A percentile compares a stretch with the other conserved stretches of the same genome.
Conservation (phyloP, 2,888 invertebrate genomes). For the Melanchra persicariae region DNA sequence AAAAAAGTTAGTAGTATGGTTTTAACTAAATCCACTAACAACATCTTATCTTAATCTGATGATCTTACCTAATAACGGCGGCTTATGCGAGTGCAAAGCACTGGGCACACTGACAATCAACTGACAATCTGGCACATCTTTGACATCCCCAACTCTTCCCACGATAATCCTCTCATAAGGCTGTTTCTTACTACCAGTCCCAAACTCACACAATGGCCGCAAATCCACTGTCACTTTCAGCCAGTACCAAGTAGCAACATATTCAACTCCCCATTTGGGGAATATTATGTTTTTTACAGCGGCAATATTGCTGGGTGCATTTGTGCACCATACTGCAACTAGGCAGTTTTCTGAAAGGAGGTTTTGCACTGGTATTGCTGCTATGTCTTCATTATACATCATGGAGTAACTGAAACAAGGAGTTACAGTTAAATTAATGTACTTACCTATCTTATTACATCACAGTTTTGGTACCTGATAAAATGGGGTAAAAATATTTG, state of each 20-base stretch:
- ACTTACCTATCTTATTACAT: too few relatives aligned
- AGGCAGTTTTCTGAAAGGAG: slow-evolving; percentile 92
- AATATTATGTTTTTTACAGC: slow-evolving; percentile 94
- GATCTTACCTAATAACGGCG: slow-evolving; percentile 93
- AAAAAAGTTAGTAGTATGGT: too few relatives aligned
- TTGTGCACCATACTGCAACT: slow-evolving; percentile 98
- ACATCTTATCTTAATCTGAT: too few relatives aligned
- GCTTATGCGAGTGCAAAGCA: slow-evolving; percentile 98
- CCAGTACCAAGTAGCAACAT: slow-evolving; percentile 96
- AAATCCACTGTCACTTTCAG: slow-evolving; percentile 94
- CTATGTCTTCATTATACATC: slow-evolving; percentile 94
- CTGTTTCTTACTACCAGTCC: slow-evolving; percentile 93
- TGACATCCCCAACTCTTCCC: slow-evolving; percentile 80
- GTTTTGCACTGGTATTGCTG: slow-evolving; percentile 92
- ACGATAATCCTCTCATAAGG: slow-evolving; percentile 95
- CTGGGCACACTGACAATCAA: slow-evolving; percentile 96
- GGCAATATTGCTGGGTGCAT: slow-evolving; percentile 93
- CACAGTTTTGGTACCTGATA: too few relatives aligned
- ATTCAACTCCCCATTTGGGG: slow-evolving; percentile 94
- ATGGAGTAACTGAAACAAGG: slow-evolving; percentile 92
- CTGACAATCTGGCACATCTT: slow-evolving; percentile 85
- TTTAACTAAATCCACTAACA: too few relatives aligned
- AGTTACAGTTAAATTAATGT: slow-evolving; percentile 4
- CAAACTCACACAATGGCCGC: slow-evolving; percentile 93
- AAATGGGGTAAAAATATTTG: too few relatives aligned